Base-by-base conservation (phyloP, 92 coral and sea anemone genomes). In the Bergia sp. region DNA sequence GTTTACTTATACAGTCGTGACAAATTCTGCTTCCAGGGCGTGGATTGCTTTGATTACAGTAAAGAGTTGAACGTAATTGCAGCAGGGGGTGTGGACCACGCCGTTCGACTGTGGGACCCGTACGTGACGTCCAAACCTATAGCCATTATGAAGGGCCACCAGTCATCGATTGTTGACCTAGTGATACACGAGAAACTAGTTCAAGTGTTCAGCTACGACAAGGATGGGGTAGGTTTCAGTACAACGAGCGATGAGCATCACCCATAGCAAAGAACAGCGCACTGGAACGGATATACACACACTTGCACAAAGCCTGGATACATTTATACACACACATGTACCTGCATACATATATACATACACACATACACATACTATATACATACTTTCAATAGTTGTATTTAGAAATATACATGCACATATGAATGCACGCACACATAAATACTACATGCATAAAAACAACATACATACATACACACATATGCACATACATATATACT, bases 91-190 rank as follows among this genome's bases (percentile, higher is more conserved):
- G 96, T 96, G 47, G 99, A 96, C 76, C 98, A 96, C 85, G 95
- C 95, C n/a, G 98, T 96, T 36, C 98, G 99, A 0, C 71, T 96
- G 88, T 96, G 99, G 99, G 94, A 96, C 86, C 98, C 98, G 88
- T 96, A 96, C 88, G 99, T 96, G 66, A 96, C 99, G 11, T 86
- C 88, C 79, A 96, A 96, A 77, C 99, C 99, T 20, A 90, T 96
- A 40, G 99, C 99, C 50, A 91, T 93, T 50, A 93, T 96, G 92
- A 96, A 93, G 85, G 98, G 99, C 7, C 99, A 96, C 42, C 95
- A 93, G 81, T 93, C 99, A 7, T 94, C 96, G 37, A 92, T 96
- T 40, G 91, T 96, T 37, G 99, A 96, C 86, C 93, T 96, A 37
- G 92, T 91, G 50, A 95, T 96, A 55, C 94, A 95, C 81, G 89